Percentiles rank a stretch among this genome's conserved stretches.
phyloP scores from a whole-genome alignment of 2,797 vertebrate genomes.

The Cryptoprocta ferox region DNA sequence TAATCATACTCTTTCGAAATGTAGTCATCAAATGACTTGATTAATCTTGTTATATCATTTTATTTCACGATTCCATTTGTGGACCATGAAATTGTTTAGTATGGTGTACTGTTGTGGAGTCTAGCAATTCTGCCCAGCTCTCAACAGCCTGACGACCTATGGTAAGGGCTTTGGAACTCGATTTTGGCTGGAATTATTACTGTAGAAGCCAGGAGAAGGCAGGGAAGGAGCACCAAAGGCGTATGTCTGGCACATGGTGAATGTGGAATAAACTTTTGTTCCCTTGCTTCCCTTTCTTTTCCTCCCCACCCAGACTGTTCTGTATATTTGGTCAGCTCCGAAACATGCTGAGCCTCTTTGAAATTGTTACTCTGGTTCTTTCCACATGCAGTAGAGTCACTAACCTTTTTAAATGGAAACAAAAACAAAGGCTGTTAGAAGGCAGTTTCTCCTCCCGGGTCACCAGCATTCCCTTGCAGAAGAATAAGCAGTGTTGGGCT shows the following conservation, averaged over 20 bases:
- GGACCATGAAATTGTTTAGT: background rate
- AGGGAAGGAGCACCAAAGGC: background rate
- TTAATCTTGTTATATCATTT: background rate
- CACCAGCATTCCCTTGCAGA: constrained; percentile 22
- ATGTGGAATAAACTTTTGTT: background rate
- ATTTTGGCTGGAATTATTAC: background rate
- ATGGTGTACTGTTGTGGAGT: background rate
- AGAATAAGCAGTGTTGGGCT: constrained; percentile 26
- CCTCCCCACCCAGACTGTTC: background rate
- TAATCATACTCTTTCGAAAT: background rate
- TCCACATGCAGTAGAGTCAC: constrained; percentile 69
- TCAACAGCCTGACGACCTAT: background rate
- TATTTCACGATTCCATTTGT: background rate
- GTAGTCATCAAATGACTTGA: background rate
- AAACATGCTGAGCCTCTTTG: constrained; percentile 67
- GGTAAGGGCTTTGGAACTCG: background rate
- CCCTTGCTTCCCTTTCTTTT: background rate
- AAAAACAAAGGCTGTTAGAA: constrained; percentile 74
- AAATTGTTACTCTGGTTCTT: constrained; percentile 65
- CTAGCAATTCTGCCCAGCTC: background rate
- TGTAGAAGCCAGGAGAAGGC: background rate
- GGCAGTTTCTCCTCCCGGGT: constrained; percentile 42
- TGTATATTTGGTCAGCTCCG: constrained; percentile 57
- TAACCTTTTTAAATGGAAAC: constrained; percentile 76
- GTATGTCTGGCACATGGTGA: background rate